Percentiles rank a stretch among this genome's conserved stretches.
Evolutionary conservation across 2,888 invertebrate genomes (phyloP).

Genomic region (Plagiodera versicolora): DNA sequence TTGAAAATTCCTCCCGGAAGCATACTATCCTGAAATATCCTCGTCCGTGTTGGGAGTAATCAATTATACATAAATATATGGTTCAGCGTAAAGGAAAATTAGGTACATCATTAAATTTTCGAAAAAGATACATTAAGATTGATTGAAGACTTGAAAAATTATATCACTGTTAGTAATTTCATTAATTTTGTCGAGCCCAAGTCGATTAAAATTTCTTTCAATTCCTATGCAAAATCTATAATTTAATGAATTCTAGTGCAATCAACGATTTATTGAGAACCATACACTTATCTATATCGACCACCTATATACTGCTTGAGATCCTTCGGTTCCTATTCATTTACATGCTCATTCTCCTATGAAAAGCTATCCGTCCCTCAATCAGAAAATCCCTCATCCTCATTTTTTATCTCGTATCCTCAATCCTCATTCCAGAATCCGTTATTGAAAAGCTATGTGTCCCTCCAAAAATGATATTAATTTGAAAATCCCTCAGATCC

Average conservation of each 20-base stretch:
- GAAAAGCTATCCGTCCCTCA: background rate
- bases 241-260: too few relatives aligned
- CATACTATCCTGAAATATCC: constrained; percentile 14
- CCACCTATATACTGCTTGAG: background rate
- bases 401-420: constrained; percentile 17
- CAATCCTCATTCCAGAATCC: constrained; percentile 10
- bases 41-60: constrained; percentile 18
- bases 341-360: background rate
- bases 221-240: too few relatives aligned
- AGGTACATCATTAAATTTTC: background rate
- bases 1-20: constrained; percentile 27
- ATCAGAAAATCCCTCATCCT: background rate
- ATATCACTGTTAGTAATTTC: too few relatives aligned
- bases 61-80: background rate
- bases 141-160: too few relatives aligned
- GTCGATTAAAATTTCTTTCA: too few relatives aligned
- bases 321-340: background rate
- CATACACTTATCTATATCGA: background rate
- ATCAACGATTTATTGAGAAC: background rate
- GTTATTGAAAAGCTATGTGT: constrained; percentile 18
- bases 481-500: constrained; percentile 18
- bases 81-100: background rate
- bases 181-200: too few relatives aligned
- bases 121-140: too few relatives aligned
- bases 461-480: constrained; percentile 17